These are phyloP conservation scores for Diabrotica undecimpunctata DNA, from an alignment of 1,140 invertebrate species.

Conservation along the genomic window DNA sequence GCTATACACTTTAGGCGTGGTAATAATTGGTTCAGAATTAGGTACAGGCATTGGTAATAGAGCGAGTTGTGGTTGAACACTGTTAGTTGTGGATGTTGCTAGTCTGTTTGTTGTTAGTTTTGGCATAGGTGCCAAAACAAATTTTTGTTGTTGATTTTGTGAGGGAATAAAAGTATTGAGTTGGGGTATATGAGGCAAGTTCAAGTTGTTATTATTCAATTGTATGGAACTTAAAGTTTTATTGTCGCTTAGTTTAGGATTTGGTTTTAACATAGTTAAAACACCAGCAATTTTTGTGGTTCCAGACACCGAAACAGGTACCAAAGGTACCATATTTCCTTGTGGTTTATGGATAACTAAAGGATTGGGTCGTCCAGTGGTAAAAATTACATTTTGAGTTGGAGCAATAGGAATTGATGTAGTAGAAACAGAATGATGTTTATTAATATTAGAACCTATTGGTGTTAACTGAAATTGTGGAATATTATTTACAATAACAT, in stretches of 20 bases:
- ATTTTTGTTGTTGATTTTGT: conserved; percentile 32
- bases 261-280: conserved; percentile 43
- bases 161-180: conserved; percentile 16
- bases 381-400: conserved; percentile 39
- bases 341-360: conserved; percentile 39
- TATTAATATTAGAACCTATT: conserved; percentile 13
- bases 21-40: conserved; percentile 39
- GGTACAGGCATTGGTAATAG: conserved; percentile 51
- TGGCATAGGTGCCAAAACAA: conserved; percentile 49
- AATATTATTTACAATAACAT: conserved; percentile 32
- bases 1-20: conserved; percentile 51
- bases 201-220: conserved; percentile 12
- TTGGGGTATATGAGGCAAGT: background rate
- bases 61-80: conserved; percentile 49
- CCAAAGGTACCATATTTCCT: conserved; percentile 28
- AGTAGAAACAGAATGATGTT: conserved; percentile 8
- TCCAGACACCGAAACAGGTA: conserved; percentile 22
- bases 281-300: conserved; percentile 31
- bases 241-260: conserved; percentile 30
- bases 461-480: conserved; percentile 37
- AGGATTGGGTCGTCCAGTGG: conserved; percentile 31
- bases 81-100: conserved; percentile 48
- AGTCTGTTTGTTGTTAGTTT: conserved; percentile 50
- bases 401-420: conserved; percentile 22
- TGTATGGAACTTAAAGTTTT: conserved; percentile 11